Evolutionary conservation across 2,888 invertebrate genomes (phyloP).

Genomic region (Chloromyia formosa): DNA sequence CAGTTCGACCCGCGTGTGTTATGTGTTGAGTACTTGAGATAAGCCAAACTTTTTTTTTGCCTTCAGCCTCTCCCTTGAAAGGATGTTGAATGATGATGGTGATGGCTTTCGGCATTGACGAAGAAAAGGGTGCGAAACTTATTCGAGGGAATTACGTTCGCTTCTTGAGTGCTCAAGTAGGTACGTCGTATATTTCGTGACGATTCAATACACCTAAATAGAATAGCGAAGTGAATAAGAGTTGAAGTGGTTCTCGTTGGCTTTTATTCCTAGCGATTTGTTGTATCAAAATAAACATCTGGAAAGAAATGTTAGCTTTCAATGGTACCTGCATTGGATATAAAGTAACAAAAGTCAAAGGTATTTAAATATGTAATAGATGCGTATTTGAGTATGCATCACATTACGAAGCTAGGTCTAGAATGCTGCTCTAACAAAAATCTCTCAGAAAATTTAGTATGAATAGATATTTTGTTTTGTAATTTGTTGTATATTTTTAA

Average conservation of each 20-base stretch:
- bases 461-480: no score
- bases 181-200: conserved; percentile 18
- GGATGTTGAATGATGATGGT: conserved; percentile 11
- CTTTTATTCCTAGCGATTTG: conserved; percentile 45
- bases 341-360: no score
- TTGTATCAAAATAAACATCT: conserved; percentile 47
- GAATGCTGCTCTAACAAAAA: no score
- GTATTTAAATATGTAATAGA: no score
- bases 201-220: conserved; percentile 26
- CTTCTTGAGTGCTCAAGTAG: conserved; percentile 47
- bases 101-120: conserved; percentile 2
- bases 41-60: conserved; percentile 33
- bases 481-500: no score
- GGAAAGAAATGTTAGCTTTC: no score
- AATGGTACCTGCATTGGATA: no score
- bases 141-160: conserved; percentile 45
- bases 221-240: conserved; percentile 35
- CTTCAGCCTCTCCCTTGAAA: background rate
- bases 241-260: conserved; percentile 46
- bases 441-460: no score
- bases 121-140: conserved; percentile 48
- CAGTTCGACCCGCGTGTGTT: conserved; percentile 9
- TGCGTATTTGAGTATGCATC: no score
- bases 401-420: no score
- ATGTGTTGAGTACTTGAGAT: conserved; percentile 29